Percentiles rank a stretch among this genome's conserved stretches.
These are phyloP conservation scores for Xylocopa sonorina DNA, from an alignment of 1,140 invertebrate species.

Conservation along the genomic window DNA sequence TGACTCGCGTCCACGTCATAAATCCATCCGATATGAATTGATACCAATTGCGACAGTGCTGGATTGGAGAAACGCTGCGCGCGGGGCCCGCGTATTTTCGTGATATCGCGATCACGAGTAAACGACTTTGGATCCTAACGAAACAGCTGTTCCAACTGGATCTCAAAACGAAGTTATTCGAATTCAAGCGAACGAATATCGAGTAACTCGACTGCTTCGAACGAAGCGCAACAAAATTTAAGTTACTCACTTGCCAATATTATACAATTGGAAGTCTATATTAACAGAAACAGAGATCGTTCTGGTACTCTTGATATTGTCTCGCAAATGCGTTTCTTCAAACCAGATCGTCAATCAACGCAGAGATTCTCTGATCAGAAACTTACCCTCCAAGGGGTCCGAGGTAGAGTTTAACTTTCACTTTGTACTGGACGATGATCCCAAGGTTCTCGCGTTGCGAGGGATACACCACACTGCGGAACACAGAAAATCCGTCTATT, in stretches of 20 bases:
- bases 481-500: background rate
- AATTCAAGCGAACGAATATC: too few relatives aligned
- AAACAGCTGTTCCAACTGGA: too few relatives aligned
- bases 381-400: conserved; percentile 96
- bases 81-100: too few relatives aligned
- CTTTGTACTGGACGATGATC: conserved; percentile 99
- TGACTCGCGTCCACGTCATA: background rate
- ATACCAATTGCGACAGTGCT: background rate
- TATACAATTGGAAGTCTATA: too few relatives aligned
- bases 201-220: too few relatives aligned
- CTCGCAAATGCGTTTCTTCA: background rate
- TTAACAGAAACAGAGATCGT: background rate
- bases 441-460: conserved; percentile 97
- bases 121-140: too few relatives aligned
- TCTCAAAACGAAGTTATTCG: too few relatives aligned
- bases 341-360: background rate
- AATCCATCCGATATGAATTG: background rate
- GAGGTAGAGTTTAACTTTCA: conserved; percentile 98
- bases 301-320: background rate
- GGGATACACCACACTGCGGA: conserved; percentile 91
- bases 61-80: background rate
- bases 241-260: too few relatives aligned
- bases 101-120: too few relatives aligned
- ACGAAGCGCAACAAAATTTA: too few relatives aligned
- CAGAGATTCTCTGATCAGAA: background rate